Conservation (phyloP, 1,140 invertebrate species). For the Drosophila neocordata region DNA sequence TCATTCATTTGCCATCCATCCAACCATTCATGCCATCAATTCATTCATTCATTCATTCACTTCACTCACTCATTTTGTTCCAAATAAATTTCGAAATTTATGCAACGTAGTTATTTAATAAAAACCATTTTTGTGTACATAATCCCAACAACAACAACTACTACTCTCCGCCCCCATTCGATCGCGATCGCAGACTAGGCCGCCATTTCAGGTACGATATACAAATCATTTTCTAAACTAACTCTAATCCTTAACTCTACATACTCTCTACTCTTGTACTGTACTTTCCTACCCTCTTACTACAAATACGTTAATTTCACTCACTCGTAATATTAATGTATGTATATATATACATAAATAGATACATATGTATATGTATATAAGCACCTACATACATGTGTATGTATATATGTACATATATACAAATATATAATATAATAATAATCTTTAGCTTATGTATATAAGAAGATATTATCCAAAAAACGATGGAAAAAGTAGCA, state of each 20-base stretch:
- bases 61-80: constrained; percentile 43
- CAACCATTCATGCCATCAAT: constrained; percentile 18
- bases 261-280: constrained; percentile 52
- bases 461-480: not conserved
- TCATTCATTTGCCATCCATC: constrained; percentile 26
- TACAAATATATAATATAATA: constrained; percentile 17
- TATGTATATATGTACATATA: constrained; percentile 14
- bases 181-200: constrained; percentile 81
- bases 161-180: constrained; percentile 66
- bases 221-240: constrained; percentile 72
- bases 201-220: constrained; percentile 82
- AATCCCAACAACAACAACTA: constrained; percentile 67
- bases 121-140: constrained; percentile 81
- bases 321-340: constrained; percentile 28
- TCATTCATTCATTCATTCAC: constrained; percentile 20
- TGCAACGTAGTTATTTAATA: constrained; percentile 80
- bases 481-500: too few relatives aligned
- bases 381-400: constrained; percentile 5
- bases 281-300: constrained; percentile 47
- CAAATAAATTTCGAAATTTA: constrained; percentile 74
- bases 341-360: constrained; percentile 29
- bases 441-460: constrained; percentile 32
- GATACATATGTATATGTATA: constrained; percentile 8
- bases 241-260: constrained; percentile 9
- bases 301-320: constrained; percentile 40